Evolutionary conservation across 2,113 vertebrate genomes (phyloP).

Genomic region (Apodemus speciosus): DNA sequence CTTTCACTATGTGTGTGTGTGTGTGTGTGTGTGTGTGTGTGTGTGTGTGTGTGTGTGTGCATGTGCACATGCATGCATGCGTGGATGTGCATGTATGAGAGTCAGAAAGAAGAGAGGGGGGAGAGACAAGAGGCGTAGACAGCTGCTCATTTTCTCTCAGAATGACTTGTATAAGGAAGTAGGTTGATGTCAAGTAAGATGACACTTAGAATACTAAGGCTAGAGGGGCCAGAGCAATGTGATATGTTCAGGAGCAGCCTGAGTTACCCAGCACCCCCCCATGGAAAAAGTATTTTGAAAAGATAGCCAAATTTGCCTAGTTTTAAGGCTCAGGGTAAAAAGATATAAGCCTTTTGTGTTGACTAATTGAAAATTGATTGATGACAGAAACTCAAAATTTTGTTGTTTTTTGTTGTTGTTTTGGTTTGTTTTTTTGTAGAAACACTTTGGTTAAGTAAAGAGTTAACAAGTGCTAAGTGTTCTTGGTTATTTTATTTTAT

Average conservation of each 20-base stretch:
- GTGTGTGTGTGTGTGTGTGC: background rate
- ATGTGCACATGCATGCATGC: background rate
- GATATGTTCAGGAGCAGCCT: background rate
- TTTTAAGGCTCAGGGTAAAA: constrained; percentile 5
- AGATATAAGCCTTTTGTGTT: background rate
- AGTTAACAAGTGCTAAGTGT: background rate
- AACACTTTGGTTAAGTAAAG: constrained; percentile 14
- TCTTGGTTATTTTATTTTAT: background rate
- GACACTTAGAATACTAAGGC: background rate
- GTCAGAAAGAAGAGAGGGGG: background rate
- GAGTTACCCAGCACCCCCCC: background rate
- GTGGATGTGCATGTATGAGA: no score
- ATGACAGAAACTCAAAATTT: constrained; percentile 51
- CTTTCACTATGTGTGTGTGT: no score
- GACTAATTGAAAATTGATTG: background rate
- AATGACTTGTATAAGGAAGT: background rate
- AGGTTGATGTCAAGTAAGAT: background rate
- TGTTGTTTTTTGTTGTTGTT: no score
- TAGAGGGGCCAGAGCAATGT: background rate
- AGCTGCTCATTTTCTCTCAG: background rate
- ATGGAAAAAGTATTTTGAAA: constrained; percentile 6
- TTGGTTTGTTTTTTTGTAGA: background rate
- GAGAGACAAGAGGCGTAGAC: background rate
- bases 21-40: no score
- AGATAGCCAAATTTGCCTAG: background rate